Evolutionary conservation across 2,888 invertebrate species (phyloP).

Genomic region (Eristalis pertinax): DNA sequence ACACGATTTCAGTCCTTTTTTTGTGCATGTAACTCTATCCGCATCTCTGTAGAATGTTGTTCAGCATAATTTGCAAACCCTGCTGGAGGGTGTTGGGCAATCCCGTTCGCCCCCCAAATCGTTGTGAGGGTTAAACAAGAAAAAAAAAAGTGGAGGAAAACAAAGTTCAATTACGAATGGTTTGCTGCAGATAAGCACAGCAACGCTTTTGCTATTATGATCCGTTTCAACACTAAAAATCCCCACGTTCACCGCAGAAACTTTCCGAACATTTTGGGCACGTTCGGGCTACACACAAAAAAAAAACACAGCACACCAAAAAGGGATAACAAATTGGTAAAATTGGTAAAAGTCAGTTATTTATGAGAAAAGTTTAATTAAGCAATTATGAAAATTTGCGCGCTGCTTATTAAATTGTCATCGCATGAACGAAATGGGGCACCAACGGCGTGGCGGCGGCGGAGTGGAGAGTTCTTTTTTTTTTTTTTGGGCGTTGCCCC

Average conservation of each 20-base stretch:
- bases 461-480: background rate
- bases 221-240: slow-evolving; percentile 24
- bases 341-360: slow-evolving; percentile 68
- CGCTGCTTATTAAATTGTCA: slow-evolving; percentile 69
- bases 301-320: slow-evolving; percentile 20
- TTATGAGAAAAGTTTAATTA: slow-evolving; percentile 72
- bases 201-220: slow-evolving; percentile 46
- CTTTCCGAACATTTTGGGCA: background rate
- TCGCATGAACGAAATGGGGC: slow-evolving; percentile 56
- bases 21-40: slow-evolving; percentile 53
- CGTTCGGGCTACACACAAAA: background rate
- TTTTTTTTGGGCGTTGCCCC: background rate
- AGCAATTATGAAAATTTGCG: slow-evolving; percentile 69
- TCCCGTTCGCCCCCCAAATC: slow-evolving; percentile 26
- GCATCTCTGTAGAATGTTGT: slow-evolving; percentile 26
- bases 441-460: no score
- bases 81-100: background rate
- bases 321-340: slow-evolving; percentile 65
- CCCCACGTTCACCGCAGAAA: slow-evolving; percentile 26
- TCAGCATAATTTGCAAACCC: slow-evolving; percentile 46
- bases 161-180: slow-evolving; percentile 58
- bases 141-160: slow-evolving; percentile 1
- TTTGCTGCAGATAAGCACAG: slow-evolving; percentile 56
- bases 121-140: background rate
- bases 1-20: slow-evolving; percentile 46